phyloP scores from a whole-genome alignment of 1,140 invertebrate genomes.

The Drosophila bifasciata region DNA sequence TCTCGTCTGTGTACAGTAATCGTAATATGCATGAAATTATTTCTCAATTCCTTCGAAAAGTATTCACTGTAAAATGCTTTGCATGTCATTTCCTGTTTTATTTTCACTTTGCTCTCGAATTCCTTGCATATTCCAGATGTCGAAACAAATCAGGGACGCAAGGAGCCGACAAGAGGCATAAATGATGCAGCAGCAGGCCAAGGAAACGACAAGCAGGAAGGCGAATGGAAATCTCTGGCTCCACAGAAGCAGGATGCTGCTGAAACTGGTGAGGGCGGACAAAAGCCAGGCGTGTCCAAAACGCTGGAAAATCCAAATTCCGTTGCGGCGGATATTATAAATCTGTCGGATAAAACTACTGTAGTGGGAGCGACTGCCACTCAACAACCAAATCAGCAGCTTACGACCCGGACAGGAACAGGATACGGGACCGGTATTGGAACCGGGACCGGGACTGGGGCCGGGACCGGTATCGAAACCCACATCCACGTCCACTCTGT shows the following conservation, averaged over 20 bases:
- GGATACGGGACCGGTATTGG: too few relatives aligned
- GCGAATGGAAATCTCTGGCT: too few relatives aligned
- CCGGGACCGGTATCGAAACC: slow-evolving; percentile 22
- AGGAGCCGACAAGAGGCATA: slow-evolving; percentile 56
- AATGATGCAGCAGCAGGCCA: slow-evolving; percentile 65
- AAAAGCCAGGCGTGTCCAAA: slow-evolving; percentile 45
- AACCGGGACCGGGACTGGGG: too few relatives aligned
- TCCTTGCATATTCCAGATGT: slow-evolving; percentile 79
- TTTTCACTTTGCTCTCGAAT: slow-evolving; percentile 76
- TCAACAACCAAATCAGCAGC: slow-evolving; percentile 7
- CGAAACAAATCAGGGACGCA: slow-evolving; percentile 73
- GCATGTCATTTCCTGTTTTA: slow-evolving; percentile 80
- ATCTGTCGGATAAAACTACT: slow-evolving; percentile 67
- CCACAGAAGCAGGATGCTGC: not conserved
- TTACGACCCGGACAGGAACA: too few relatives aligned
- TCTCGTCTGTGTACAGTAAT: slow-evolving; percentile 54
- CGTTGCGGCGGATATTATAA: slow-evolving; percentile 74
- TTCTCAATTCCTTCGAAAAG: slow-evolving; percentile 71
- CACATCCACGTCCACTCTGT: slow-evolving; percentile 21
- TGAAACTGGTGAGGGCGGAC: slow-evolving; percentile 14
- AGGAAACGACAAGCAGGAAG: slow-evolving; percentile 3
- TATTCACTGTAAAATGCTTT: slow-evolving; percentile 64
- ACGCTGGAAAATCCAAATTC: slow-evolving; percentile 73
- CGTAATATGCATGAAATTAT: slow-evolving; percentile 71
- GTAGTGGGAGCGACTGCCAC: slow-evolving; percentile 14